Evolutionary conservation across 2,888 invertebrate species (phyloP), one percentile per base, ranked within the genome.

Genomic region (Apodemia hepburni): DNA sequence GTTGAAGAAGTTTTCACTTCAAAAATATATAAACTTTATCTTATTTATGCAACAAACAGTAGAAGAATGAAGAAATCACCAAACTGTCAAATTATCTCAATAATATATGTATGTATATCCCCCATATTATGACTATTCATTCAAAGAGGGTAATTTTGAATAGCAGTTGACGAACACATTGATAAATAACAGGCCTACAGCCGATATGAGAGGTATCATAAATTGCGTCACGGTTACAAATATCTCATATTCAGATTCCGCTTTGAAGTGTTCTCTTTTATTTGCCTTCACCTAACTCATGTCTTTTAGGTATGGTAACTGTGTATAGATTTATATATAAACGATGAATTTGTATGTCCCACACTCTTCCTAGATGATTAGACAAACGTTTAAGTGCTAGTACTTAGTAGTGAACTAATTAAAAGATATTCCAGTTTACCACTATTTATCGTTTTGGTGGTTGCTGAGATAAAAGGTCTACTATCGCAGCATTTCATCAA

Each of bases 141-240:
- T 27, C 27, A 57, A 57, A 57, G 57, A 57, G 57, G 29, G 57
- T 57, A 57, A 57, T 57, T 57, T 57, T 57, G 57, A 57, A 57
- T 57, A 57, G 57, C 57, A 57, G 57, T 27, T 57, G 57, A 57
- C 57, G 57, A 57, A 57, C 57, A n/a, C 57, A 29, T 27, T 57
- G 57, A 57, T 57, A 57, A 57, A 29, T 57, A 57, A 57, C 57
- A 57, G 57, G 57, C 27, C 29, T 57, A 57, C 57, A 57, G 57
- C 29, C 29, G 57, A 57, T 57, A 57, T 57, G 27, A 54, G 54
- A 27, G 27, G 54, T 54, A 54, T 27, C n/a, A 29, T 54, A 29
- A 54, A 54, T 54, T 27, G 54, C 54, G 54, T 54, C 29, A 8
- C 54, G 29, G 27, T 29, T 54, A 54, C 29, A 54, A 54, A 54